These are phyloP conservation scores for Neostethus bicornis DNA, from an alignment of 2,797 vertebrate species.

Conservation along the genomic window DNA sequence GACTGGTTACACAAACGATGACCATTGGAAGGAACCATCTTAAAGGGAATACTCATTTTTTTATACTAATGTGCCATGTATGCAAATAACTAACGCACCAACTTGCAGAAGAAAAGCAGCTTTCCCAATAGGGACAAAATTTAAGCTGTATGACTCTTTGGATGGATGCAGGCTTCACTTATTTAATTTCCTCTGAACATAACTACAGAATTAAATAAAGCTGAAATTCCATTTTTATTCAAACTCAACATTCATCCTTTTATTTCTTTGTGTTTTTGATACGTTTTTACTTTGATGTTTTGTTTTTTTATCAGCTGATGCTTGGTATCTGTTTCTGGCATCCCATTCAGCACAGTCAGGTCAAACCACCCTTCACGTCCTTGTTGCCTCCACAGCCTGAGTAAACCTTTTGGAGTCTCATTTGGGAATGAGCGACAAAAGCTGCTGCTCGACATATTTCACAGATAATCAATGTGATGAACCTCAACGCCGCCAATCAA, in stretches of 20 bases:
- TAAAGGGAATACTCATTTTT: too few species aligned
- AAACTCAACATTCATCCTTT: not conserved
- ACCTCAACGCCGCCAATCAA: conserved; percentile 57
- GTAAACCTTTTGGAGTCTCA: conserved; percentile 27
- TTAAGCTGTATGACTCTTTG: not conserved
- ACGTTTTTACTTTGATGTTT: too few species aligned
- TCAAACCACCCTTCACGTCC: not conserved
- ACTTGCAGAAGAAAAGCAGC: too few species aligned
- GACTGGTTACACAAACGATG: too few species aligned
- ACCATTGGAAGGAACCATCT: too few species aligned
- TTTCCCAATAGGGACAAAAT: not conserved
- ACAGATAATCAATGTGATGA: conserved; percentile 61
- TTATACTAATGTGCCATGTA: too few species aligned
- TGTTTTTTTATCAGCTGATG: not conserved
- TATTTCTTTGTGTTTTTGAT: not conserved
- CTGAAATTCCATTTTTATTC: not conserved
- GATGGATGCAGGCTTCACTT: not conserved
- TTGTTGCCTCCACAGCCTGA: not conserved
- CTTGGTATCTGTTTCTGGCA: conserved; percentile 3
- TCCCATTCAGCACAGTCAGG: not conserved
- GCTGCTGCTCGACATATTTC: conserved; percentile 29
- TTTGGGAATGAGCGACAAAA: conserved; percentile 51
- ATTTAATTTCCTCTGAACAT: not conserved
- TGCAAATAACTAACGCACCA: too few species aligned
- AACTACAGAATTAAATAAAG: too few species aligned